Conservation (phyloP, 2,113 vertebrate species). For the Eurystomus gularis region DNA sequence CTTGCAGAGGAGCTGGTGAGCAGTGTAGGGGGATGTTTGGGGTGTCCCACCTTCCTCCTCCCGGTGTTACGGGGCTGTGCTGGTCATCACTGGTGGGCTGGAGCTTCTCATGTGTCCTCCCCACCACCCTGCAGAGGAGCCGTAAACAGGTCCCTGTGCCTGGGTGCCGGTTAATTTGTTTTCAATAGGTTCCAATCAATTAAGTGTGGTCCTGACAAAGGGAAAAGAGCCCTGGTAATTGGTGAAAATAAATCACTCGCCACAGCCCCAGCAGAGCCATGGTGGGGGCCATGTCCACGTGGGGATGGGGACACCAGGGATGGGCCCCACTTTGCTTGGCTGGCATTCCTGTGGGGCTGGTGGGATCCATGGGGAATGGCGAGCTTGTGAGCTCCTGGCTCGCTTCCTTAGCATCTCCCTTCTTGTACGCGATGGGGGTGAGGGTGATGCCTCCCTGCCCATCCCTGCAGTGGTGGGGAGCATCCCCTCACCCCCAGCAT, state of each 20-base stretch:
- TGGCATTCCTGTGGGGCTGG: accelerated
- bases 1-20: accelerated
- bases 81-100: not conserved
- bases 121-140: conserved; percentile 15
- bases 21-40: accelerated
- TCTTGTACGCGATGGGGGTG: not conserved
- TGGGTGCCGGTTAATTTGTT: conserved; percentile 83
- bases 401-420: not conserved
- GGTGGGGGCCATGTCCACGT: not conserved
- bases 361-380: not conserved
- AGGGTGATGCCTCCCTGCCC: not conserved
- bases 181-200: conserved; percentile 87
- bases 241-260: conserved; percentile 80
- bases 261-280: not conserved
- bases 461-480: not conserved
- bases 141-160: conserved; percentile 71
- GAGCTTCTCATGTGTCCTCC: not conserved
- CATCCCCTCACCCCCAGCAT: not conserved
- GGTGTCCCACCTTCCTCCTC: not conserved
- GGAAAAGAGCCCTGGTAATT: conserved; percentile 76
- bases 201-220: conserved; percentile 69
- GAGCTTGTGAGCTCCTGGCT: not conserved
- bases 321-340: not conserved
- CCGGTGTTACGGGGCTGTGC: accelerated
- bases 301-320: not conserved